phyloP scores from a whole-genome alignment of 2,888 invertebrate species.

The Taphrorychus bicolor region DNA sequence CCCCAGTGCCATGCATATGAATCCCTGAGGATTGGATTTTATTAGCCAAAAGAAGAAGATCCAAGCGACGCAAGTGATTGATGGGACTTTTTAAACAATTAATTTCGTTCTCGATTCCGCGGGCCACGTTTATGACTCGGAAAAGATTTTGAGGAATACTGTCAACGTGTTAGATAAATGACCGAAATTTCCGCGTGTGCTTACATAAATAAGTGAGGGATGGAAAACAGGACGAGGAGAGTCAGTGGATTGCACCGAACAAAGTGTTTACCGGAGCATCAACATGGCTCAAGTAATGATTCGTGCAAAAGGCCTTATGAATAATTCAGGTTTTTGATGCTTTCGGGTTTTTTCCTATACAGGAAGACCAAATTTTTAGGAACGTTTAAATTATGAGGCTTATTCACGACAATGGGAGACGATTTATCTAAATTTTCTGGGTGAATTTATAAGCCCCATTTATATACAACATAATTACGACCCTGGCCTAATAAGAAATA shows the following conservation, averaged over 20 bases:
- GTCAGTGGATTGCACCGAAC: conserved; percentile 48
- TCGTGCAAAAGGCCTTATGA: conserved; percentile 57
- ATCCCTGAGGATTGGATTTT: neutral
- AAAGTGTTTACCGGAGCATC: conserved; percentile 59
- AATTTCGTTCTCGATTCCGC: conserved; percentile 45
- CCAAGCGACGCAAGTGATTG: conserved; percentile 33
- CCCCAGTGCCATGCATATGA: neutral
- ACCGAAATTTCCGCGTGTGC: conserved; percentile 54
- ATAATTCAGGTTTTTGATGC: conserved; percentile 53
- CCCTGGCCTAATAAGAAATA: conserved; percentile 43
- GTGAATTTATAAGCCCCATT: conserved; percentile 41
- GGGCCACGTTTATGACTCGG: conserved; percentile 48
- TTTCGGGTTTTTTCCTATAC: conserved; percentile 13
- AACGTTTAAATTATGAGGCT: neutral
- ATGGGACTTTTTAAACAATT: conserved; percentile 46
- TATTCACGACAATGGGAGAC: neutral
- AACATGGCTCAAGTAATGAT: conserved; percentile 59
- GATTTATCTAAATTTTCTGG: conserved; percentile 30
- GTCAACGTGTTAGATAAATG: conserved; percentile 54
- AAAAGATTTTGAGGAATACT: conserved; percentile 51
- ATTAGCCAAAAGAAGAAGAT: conserved; percentile 17
- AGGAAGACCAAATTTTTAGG: neutral
- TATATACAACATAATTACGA: conserved; percentile 38
- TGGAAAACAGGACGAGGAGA: conserved; percentile 38
- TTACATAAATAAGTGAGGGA: conserved; percentile 55